phyloP scores from a whole-genome alignment of 2,888 invertebrate species.

The Athetis lepigone region DNA sequence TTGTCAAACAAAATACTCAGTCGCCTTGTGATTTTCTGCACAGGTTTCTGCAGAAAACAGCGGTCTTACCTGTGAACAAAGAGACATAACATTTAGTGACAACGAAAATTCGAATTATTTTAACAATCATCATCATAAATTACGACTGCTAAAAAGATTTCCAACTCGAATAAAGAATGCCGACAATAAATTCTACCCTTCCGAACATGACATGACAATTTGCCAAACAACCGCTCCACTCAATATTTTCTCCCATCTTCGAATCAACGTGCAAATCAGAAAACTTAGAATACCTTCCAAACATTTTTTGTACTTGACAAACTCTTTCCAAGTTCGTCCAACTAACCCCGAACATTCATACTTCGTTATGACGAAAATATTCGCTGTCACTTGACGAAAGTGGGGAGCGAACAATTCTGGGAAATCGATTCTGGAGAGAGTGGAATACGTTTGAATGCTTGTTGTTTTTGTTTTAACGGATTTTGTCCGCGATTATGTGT shows the following conservation, averaged over 20 bases:
- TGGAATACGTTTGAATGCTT: slow-evolving; percentile 13
- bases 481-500: no score
- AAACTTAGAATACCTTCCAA: slow-evolving; percentile 60
- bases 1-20: not conserved
- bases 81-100: not conserved
- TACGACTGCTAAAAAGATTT: not conserved
- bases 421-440: slow-evolving; percentile 49
- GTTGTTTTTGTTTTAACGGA: slow-evolving; percentile 11
- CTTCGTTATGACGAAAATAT: slow-evolving; percentile 64
- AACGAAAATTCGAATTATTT: not conserved
- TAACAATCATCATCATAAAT: not conserved
- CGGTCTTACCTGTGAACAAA: slow-evolving; percentile 50
- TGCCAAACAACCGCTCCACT: slow-evolving; percentile 22
- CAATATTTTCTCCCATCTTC: slow-evolving; percentile 31
- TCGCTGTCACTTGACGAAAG: slow-evolving; percentile 57
- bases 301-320: slow-evolving; percentile 58
- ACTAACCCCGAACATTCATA: slow-evolving; percentile 59
- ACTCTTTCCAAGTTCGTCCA: slow-evolving; percentile 55
- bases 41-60: not conserved
- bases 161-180: not conserved
- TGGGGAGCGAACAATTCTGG: slow-evolving; percentile 31
- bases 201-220: slow-evolving; percentile 11
- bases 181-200: slow-evolving; percentile 33
- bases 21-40: no score
- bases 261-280: slow-evolving; percentile 53